Conservation (phyloP, 1,140 invertebrate genomes). For the Diorhabda carinulata region DNA sequence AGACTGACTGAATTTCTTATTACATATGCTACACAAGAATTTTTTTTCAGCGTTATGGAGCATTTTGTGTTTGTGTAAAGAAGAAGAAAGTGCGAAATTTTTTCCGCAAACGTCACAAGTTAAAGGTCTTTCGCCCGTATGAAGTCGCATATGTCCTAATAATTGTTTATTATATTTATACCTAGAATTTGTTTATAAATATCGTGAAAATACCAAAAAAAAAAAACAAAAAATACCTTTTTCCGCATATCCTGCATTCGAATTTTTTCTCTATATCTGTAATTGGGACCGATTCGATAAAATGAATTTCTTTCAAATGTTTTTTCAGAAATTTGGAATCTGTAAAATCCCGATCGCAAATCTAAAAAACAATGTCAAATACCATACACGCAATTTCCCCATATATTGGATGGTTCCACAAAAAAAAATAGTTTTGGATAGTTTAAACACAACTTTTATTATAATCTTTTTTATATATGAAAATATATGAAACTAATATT, state of each 20-base stretch:
- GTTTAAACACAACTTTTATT: too few relatives aligned
- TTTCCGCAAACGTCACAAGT: constrained; percentile 68
- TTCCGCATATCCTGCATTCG: constrained; percentile 52
- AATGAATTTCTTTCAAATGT: constrained; percentile 42
- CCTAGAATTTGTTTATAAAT: constrained; percentile 21
- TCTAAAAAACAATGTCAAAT: constrained; percentile 30
- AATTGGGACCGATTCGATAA: constrained; percentile 34
- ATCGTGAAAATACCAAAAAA: constrained; percentile 1
- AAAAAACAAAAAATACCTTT: constrained; percentile 30
- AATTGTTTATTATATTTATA: constrained; percentile 39
- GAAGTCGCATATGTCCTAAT: constrained; percentile 35
- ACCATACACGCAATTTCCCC: background rate
- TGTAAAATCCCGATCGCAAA: constrained; percentile 37
- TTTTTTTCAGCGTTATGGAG: constrained; percentile 70
- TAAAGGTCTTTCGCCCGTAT: constrained; percentile 67
- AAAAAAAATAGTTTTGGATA: too few relatives aligned
- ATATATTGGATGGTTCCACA: too few relatives aligned
- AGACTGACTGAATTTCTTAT: constrained; percentile 65
- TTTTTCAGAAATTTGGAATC: constrained; percentile 37
- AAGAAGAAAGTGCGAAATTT: constrained; percentile 65
- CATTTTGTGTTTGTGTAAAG: constrained; percentile 58
- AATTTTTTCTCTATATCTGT: constrained; percentile 53
- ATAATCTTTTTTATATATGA: too few relatives aligned
- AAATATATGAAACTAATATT: too few relatives aligned
- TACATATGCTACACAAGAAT: constrained; percentile 71